Base-by-base conservation (phyloP, 92 coral and sea anemone species). In the Phenganax marumi region DNA sequence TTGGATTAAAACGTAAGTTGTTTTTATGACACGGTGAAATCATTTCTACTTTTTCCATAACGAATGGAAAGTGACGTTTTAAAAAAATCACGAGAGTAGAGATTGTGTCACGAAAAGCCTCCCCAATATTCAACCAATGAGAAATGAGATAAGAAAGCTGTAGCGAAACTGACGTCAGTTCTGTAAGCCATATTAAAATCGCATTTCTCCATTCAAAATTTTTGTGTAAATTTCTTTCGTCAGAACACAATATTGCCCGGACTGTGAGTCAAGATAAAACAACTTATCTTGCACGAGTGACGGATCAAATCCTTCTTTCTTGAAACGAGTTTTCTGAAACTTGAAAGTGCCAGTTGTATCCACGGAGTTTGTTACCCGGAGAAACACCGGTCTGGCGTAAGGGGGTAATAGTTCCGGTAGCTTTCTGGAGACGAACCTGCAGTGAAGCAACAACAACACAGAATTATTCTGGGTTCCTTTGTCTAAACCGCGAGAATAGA, bases 341-440 rank as follows among this genome's bases (percentile, higher is more conserved):
- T 96, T 96, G 75, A 89, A 92, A 10, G 99, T 92, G 8, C 93
- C 96, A 51, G 99, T 96, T 61, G 92, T 78, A 57, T 91, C 93
- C 3, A 92, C 97, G 50, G 76, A 66, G 72, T 92, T 91, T 50
- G 90, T 87, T 64, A 96, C 78, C 22, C 99, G 87, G 6, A 96
- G 88, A 65, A 96, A 96, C 63, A 92, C 75, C 16, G 99, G 99
- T 8, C 90, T 69, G 17, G 99, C 99, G 75, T 96, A 96, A 25
- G 90, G 71, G 60, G 99, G 97, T 64, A 96, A 83, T 48, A 78
- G 79, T 47, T 90, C 83, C 80, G 76, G 83, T 23, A 92, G 84
- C 70, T 86, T 86, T 4, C 26, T 68, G 7, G 84, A 93, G 39
- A 96, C 86, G 52, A 56, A 74, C 49, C 50, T 72, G 43, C 43